These are phyloP conservation scores for Syritta pipiens DNA, from an alignment of 2,888 invertebrate species.

Conservation along the genomic window DNA sequence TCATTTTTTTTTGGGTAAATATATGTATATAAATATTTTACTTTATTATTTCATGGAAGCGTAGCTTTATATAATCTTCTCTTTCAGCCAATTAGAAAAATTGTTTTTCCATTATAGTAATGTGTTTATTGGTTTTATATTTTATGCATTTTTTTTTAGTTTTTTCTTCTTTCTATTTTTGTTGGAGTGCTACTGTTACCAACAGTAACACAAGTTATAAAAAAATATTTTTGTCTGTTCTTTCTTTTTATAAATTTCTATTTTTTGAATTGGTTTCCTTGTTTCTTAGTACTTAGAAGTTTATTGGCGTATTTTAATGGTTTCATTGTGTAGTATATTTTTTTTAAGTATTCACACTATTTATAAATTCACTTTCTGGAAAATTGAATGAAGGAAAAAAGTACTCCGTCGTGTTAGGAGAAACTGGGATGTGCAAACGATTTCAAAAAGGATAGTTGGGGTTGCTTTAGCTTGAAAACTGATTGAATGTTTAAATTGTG, in stretches of 20 bases:
- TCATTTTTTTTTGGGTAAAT: slow-evolving; percentile 50
- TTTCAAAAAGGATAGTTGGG: too few species aligned
- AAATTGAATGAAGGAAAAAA: not conserved
- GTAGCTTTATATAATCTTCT: slow-evolving; percentile 57
- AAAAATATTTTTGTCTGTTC: slow-evolving; percentile 33
- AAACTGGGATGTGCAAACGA: too few species aligned
- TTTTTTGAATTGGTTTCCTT: slow-evolving; percentile 7
- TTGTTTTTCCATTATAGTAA: slow-evolving; percentile 14
- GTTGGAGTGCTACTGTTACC: slow-evolving; percentile 15
- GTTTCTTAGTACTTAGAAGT: slow-evolving; percentile 1
- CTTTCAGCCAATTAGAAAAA: slow-evolving; percentile 58
- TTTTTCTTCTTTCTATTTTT: slow-evolving; percentile 3
- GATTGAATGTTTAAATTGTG: too few species aligned
- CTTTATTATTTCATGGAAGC: slow-evolving; percentile 61
- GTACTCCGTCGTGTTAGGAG: too few species aligned
- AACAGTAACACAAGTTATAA: slow-evolving; percentile 30
- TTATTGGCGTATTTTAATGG: slow-evolving; percentile 17
- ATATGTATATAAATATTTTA: slow-evolving; percentile 64
- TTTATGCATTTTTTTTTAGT: not conserved
- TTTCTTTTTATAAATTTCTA: not conserved
- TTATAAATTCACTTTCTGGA: not conserved
- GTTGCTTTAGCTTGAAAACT: too few species aligned
- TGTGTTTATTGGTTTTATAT: slow-evolving; percentile 22
- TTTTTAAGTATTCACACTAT: slow-evolving; percentile 28
- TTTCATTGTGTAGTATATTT: not conserved